Evolutionary conservation across 2,888 invertebrate genomes (phyloP), one percentile per base, ranked within the genome.

Genomic region (Creontiades dilutus): DNA sequence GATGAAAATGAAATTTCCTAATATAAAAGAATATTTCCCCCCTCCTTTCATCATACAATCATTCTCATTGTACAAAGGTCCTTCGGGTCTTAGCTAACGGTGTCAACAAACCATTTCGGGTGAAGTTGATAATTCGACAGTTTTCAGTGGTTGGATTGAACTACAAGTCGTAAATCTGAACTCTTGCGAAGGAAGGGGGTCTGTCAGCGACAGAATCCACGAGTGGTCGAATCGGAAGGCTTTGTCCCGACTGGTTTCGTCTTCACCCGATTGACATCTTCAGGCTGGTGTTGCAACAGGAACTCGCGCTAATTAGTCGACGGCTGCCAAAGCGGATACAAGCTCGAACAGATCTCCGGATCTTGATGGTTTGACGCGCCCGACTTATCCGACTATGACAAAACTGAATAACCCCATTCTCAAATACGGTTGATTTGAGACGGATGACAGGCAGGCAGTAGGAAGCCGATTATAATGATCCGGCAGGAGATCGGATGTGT

Each of bases 271-370:
- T 57, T n/a, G 57, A 57, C 57, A 57, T n/a, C 57, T 57, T 57
- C 57, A 57, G 57, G 57, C 37, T 7, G n/a, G 57, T 57, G 57
- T 16, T 57, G 57, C 19, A 7, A 57, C 7, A 16, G 57, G 57
- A 57, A n/a, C 57, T 57, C 57, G n/a, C 57, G n/a, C 57, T 57
- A 57, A 57, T 57, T 57, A 57, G 57, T 57, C 57, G 13, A 57
- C 57, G n/a, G 57, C 16, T 57, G 57, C 37, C 37, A 7, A 16
- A n/a, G n/a, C 57, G n/a, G n/a, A 57, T n/a, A 57, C 16, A 57
- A 57, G 57, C 57, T 57, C 57, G 16, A 57, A 57, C 57, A n/a
- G 57, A 37, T 37, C 37, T 37, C 7, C 37, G 2, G 37, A 37
- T 37, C 37, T 2, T 7, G 37, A 37, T 57, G 57, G n/a, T n/a